These are phyloP conservation scores for Nycticorax nycticorax DNA, from an alignment of 2,113 vertebrate species.

Conservation along the genomic window DNA sequence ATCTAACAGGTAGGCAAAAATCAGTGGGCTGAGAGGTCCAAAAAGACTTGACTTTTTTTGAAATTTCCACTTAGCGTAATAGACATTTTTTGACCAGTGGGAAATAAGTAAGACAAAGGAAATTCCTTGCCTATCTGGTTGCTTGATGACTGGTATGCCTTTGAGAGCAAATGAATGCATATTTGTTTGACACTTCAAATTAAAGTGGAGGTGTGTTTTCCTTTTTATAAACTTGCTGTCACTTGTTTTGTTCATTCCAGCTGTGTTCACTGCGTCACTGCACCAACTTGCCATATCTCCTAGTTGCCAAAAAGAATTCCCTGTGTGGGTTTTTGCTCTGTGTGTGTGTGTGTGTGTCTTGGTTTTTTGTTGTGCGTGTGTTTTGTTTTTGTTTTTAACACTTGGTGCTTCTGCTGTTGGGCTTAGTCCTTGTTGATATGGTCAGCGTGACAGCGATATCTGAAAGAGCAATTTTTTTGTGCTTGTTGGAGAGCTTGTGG, in stretches of 20 bases:
- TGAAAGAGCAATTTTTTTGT: not conserved
- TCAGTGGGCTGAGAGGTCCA: not conserved
- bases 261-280: not conserved
- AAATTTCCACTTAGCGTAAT: not conserved
- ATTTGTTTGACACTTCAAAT: slow-evolving; percentile 54
- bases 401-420: not conserved
- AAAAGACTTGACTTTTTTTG: not conserved
- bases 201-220: slow-evolving; percentile 61
- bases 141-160: not conserved
- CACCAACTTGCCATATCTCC: not conserved
- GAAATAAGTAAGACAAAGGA: slow-evolving; percentile 39
- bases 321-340: not conserved
- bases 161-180: slow-evolving; percentile 51
- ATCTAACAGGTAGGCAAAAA: not conserved
- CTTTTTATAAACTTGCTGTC: slow-evolving; percentile 47
- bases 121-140: slow-evolving; percentile 30
- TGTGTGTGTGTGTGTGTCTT: not conserved
- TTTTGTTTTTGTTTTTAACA: not conserved
- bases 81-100: slow-evolving; percentile 39
- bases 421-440: not conserved
- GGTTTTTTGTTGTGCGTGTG: not conserved
- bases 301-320: slow-evolving; percentile 31
- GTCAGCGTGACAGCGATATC: not conserved
- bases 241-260: slow-evolving; percentile 52
- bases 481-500: not conserved